Conservation (phyloP, 2,113 vertebrate genomes). For the Centropus bengalensis region DNA sequence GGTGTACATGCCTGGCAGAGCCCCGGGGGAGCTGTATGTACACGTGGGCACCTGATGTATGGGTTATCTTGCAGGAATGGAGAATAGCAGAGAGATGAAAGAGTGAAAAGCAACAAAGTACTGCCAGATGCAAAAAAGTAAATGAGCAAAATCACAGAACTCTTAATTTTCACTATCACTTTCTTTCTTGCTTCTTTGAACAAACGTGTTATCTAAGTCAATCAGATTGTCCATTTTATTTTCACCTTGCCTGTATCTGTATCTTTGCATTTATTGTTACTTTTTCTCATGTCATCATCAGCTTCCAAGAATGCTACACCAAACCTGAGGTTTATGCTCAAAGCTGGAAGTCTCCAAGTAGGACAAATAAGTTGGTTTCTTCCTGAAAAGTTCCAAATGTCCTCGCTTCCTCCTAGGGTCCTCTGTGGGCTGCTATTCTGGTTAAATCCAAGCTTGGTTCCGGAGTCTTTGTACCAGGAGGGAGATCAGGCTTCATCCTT, state of each 20-base stretch:
- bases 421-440: neutral
- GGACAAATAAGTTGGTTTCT: neutral
- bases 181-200: neutral
- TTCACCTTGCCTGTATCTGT: neutral
- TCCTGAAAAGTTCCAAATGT: neutral
- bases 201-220: neutral
- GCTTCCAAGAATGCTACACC: neutral
- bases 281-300: neutral
- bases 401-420: neutral
- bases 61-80: neutral
- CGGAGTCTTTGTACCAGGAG: neutral
- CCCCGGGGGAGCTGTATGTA: neutral
- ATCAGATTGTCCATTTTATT: neutral
- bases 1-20: neutral
- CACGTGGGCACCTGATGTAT: neutral
- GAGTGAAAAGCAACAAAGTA: neutral
- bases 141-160: neutral
- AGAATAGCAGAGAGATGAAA: neutral
- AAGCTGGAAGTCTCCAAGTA: neutral
- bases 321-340: neutral
- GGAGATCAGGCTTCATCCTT: slow-evolving; percentile 20
- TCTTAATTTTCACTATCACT: neutral
- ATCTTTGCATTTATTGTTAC: neutral
- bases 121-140: neutral
- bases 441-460: neutral